Evolutionary conservation across 2,113 vertebrate species (phyloP), one percentile per base, ranked within the genome.

Genomic region (Silurus glanis): DNA sequence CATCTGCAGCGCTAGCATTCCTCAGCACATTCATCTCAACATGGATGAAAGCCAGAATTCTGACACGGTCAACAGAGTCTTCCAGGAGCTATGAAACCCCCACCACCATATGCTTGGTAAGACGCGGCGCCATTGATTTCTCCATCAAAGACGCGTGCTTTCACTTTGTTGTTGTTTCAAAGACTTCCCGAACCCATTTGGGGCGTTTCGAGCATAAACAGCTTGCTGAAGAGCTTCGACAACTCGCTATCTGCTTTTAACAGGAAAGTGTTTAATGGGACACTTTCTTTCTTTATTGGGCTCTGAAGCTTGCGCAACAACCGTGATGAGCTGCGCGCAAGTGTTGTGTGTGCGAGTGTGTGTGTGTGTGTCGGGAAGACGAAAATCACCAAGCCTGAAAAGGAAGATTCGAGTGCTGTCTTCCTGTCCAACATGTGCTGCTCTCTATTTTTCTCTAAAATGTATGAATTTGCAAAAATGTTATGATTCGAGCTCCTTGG

Each of bases 71-170:
- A 88, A 67, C 80, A 80, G 78, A 74, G 76, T 69, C 87, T 72
- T 79, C 79, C 80, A 45, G 61, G 84, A 86, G 89, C n/a, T 61
- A 91, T 90, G 89, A 74, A 88, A 89, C 45, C 75, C 85, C 89
- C 83, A 89, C 90, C 81, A 90, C 90, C 93, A 94, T 92, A 94
- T 94, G 93, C 89, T 91, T 80, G 56, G 91, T 84, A 88, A 89
- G 91, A 88, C 86, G 89, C 89, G 80, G 87, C 53, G 62, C 56
- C 85, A 88, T 87, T 85, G 78, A 89, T 91, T 67, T 87, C 75
- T 89, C 91, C 89, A 93, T 94, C 93, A 94, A 92, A 94, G 91
- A 90, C 88, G 78, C 91, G 91, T 90, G 91, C 91, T 87, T 91
- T 66, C 85, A 87, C 80, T 66, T 82, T 82, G 47, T 82, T 82